phyloP scores from a whole-genome alignment of 1,140 invertebrate genomes.

The Chlorops oryzae region DNA sequence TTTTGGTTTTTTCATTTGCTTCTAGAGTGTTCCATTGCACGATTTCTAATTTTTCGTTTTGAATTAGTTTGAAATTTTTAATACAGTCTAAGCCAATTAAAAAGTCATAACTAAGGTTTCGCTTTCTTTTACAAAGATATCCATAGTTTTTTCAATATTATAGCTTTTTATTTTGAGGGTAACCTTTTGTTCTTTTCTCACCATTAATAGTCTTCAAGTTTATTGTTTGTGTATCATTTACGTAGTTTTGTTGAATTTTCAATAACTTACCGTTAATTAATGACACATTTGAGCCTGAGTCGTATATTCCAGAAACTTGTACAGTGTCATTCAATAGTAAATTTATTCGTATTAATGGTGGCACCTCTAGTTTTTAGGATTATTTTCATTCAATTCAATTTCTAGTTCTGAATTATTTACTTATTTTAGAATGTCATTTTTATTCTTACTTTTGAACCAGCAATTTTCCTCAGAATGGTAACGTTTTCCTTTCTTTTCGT shows the following conservation, averaged over 20 bases:
- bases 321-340: background rate
- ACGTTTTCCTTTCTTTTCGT: background rate
- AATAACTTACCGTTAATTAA: too few species aligned
- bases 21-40: background rate
- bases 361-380: background rate
- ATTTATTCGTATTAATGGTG: background rate
- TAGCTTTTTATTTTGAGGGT: background rate
- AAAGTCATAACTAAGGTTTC: background rate
- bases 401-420: background rate
- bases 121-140: background rate
- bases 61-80: background rate
- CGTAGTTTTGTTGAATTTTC: too few species aligned
- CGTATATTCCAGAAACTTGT: too few species aligned
- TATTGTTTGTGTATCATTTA: too few species aligned
- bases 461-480: background rate
- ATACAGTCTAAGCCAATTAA: constrained; percentile 1
- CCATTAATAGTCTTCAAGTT: constrained; percentile 1
- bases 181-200: background rate
- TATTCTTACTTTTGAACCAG: background rate
- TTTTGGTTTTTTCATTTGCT: too few species aligned
- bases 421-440: background rate
- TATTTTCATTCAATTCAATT: background rate
- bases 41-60: background rate
- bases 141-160: constrained; percentile 1
- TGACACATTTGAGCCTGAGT: too few species aligned